Evolutionary conservation across 37 sponge, comb jelly and placozoan species (phyloP), one percentile per base, ranked within the genome.

Genomic region (Ephydatia muelleri): DNA sequence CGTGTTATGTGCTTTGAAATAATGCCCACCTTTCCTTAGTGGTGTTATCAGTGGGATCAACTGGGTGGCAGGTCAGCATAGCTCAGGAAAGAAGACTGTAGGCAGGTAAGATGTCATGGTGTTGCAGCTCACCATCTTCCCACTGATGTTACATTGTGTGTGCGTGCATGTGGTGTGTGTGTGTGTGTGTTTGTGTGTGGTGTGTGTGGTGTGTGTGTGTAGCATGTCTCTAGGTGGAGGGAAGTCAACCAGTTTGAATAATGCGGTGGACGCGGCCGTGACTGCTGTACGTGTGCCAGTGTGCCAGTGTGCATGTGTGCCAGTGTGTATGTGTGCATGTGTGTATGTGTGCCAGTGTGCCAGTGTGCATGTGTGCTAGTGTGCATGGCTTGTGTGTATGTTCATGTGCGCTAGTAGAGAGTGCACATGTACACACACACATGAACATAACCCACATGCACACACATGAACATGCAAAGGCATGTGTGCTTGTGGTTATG

Each of bases 171-270:
- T n/a, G n/a, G n/a, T n/a, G n/a, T 70, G 11, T 68, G 38, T 35
- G 19, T 35, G 27, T 32, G 2, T 1, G 2, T 35, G 22, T 69
- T 22, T 31, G n/a, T n/a, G n/a, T n/a, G n/a, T 34, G 25, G 2
- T 35, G 22, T 69, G 29, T 31, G n/a, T n/a, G n/a, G n/a, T n/a
- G n/a, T 70, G 11, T 68, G 38, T 35, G 19, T 35, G 27, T 32
- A 95, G 95, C 80, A 92, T 95, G 95, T 95, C 95, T 32, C 90
- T 95, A 2, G 95, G 95, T 38, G 90, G 95, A 29, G 82, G 88
- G 8, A 57, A 66, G 25, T 80, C 80, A 16, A 65, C 68, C 11
- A 47, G 85, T 33, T 16, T 95, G 29, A 89, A 95, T 43, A 71
- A 75, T 65, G 92, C 92, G 27, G 86, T 86, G 5, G 68, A 86